Evolutionary conservation across 1,140 invertebrate species (phyloP), one percentile per base, ranked within the genome.

Genomic region (Drosophila tsacasi): DNA sequence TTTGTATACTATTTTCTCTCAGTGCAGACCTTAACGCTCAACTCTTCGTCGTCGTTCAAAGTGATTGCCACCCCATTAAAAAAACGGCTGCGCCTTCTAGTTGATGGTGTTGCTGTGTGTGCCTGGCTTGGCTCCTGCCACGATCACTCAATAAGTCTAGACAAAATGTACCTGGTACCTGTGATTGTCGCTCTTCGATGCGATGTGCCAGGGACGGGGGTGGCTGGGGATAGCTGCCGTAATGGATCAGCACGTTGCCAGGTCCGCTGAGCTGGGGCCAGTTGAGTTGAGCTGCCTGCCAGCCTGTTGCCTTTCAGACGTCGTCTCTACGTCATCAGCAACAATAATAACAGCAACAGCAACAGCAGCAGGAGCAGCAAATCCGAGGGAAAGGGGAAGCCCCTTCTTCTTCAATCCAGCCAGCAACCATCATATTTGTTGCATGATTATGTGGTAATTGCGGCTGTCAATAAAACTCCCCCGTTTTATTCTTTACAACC

Each of bases 11-110:
- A 27, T 69, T 69, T 63, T 54, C n/a, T 17, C 63, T 8, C 32
- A 27, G 64, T 71, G 39, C 42, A 73, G 47, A 46, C 42, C 60
- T 58, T 35, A 61, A 68, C 59, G 83, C 67, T 55, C 58, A 58
- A 35, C 78, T 73, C 63, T 67, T 74, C 84, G 76, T 79, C 83
- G 81, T 89, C 86, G 79, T 90, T 84, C 75, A 84, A 90, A 90
- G 85, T 91, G 89, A 91, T 91, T 91, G 89, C 89, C 89, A 91
- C 89, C 89, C 89, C 89, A 91, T 91, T 91, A 91, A 91, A 91
- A 87, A 89, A 83, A 85, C 83, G 79, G 83, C 83, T 85, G 83
- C 83, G 83, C 83, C 83, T 86, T 83, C 67, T 74, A 75, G 57
- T 75, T 74, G 63, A 35, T 58, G 64, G 49, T 65, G 63, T 63